Base-by-base conservation (phyloP, 2,888 invertebrate species). In the Osedax fenrisi region DNA sequence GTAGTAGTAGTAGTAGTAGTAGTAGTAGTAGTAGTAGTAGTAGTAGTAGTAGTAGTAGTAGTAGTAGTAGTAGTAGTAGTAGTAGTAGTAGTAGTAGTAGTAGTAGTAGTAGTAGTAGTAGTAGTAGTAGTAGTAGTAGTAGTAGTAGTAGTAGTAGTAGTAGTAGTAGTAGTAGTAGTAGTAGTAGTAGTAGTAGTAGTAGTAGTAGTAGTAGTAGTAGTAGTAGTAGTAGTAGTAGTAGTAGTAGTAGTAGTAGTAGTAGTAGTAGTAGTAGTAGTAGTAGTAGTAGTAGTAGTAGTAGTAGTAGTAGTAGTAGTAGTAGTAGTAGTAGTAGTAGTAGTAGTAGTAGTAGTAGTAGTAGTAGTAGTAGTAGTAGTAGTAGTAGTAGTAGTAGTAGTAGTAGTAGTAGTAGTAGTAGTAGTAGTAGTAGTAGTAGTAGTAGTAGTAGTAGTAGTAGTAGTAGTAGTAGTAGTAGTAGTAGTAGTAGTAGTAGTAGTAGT, bases 11-110 rank as follows among this genome's bases (percentile, higher is more conserved):
- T 61, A 61, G 61, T 61, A 61, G 61, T 2, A 61, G 61, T 61
- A 61, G 61, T 61, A 61, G 61, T 2, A 61, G 61, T 61, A 61
- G 61, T 61, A 61, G 61, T 61, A 61, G 61, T 2, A 61, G 61
- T 61, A 61, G 61, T 61, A 61, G 61, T 61, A 61, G 61, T 61
- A 61, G 61, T 61, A 61, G 61, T 61, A 61, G 61, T 61, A 61
- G 61, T 61, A 61, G 61, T 61, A 61, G 61, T 61, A 61, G 61
- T 61, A 61, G 61, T 61, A 61, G 61, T 61, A 61, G 61, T 61
- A 61, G 61, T 61, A 61, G 61, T 61, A 61, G 61, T 61, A 61
- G 61, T 61, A 61, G 61, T 61, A 61, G 61, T 61, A 61, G 61
- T 2, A 61, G 61, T 61, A 61, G 61, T 61, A 61, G 61, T 2